phyloP scores from a whole-genome alignment of 2,797 vertebrate species.

The Melanotaenia boesemani region DNA sequence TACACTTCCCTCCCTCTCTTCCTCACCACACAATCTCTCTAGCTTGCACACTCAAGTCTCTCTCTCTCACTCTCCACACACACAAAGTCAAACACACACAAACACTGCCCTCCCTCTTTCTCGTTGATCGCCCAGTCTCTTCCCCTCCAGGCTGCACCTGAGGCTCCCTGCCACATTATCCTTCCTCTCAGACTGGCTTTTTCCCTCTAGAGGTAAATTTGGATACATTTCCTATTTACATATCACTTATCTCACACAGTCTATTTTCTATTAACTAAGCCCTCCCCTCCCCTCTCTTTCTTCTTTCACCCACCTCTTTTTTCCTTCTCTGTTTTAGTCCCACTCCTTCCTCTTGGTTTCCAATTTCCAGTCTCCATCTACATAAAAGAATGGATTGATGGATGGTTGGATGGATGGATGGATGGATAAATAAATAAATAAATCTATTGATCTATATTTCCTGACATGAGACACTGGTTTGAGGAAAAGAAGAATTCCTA shows the following conservation, averaged over 20 bases:
- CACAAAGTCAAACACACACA: constrained; percentile 33
- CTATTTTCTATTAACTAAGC: constrained; percentile 62
- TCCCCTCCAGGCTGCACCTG: constrained; percentile 87
- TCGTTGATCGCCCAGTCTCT: constrained; percentile 64
- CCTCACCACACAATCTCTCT: constrained; percentile 68
- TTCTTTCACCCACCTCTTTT: background rate
- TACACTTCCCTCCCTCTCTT: constrained; percentile 78
- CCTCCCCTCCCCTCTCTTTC: background rate
- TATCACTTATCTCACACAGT: constrained; percentile 73
- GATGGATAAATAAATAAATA: background rate
- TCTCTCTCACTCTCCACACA: constrained; percentile 50
- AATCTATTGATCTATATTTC: background rate
- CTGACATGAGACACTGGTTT: background rate
- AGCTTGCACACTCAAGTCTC: constrained; percentile 68
- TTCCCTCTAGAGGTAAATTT: constrained; percentile 83
- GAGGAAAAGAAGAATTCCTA: background rate
- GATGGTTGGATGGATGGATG: background rate
- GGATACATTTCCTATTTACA: constrained; percentile 82
- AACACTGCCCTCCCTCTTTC: constrained; percentile 48
- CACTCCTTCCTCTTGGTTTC: constrained; percentile 22
- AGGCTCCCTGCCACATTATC: constrained; percentile 79
- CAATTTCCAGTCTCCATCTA: background rate
- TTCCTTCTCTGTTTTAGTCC: constrained; percentile 11
- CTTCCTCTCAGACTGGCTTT: constrained; percentile 65
- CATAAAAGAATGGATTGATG: background rate